Percentiles rank a stretch among this genome's conserved stretches.
Evolutionary conservation across 2,797 vertebrate genomes (phyloP).

Genomic region (Lacerta agilis): DNA sequence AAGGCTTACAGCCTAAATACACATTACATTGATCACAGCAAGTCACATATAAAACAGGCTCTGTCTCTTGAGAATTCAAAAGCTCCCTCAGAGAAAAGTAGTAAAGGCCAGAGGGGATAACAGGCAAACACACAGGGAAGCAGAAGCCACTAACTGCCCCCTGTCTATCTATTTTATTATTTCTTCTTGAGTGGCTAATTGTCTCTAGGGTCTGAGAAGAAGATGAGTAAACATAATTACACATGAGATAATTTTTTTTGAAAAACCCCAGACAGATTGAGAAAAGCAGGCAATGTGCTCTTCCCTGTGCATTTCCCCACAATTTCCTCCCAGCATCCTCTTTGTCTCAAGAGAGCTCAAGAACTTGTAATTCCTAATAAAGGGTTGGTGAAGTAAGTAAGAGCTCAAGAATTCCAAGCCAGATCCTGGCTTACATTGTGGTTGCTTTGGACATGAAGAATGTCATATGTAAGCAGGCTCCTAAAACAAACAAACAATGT

Average conservation of each 20-base stretch:
- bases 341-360: not conserved
- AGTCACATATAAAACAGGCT: not conserved
- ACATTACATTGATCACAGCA: not conserved
- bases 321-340: not conserved
- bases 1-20: not conserved
- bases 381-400: too few relatives aligned
- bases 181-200: not conserved
- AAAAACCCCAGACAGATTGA: not conserved
- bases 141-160: not conserved
- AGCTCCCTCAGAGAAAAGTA: not conserved
- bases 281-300: too few relatives aligned
- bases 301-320: not conserved
- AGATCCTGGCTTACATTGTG: not conserved
- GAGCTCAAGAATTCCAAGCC: not conserved
- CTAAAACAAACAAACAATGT: not conserved
- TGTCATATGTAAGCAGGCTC: not conserved
- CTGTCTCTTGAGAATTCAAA: not conserved
- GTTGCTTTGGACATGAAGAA: not conserved
- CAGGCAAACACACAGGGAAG: not conserved
- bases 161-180: not conserved
- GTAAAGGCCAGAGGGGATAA: not conserved
- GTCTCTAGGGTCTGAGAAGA: not conserved
- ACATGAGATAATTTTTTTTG: conserved; percentile 1
- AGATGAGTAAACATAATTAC: not conserved
- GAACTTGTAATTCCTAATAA: not conserved